phyloP scores from a whole-genome alignment of 2,113 vertebrate species.

The Tapirus terrestris region DNA sequence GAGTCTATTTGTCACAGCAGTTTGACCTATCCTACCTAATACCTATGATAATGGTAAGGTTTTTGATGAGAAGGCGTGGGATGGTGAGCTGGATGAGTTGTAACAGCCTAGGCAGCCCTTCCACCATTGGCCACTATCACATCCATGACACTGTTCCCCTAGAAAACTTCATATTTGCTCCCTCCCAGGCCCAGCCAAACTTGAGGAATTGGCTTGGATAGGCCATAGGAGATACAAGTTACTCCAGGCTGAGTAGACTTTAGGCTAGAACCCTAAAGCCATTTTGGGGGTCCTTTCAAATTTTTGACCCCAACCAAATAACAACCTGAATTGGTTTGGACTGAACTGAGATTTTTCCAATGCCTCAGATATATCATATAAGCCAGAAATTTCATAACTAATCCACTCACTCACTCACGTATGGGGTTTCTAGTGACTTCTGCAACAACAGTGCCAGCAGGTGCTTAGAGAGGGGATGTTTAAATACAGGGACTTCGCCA shows the following conservation, averaged over 20 bases:
- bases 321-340: not conserved
- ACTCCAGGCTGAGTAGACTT: not conserved
- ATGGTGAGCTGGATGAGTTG: not conserved
- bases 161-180: not conserved
- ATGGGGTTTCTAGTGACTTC: not conserved
- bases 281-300: not conserved
- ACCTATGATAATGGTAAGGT: not conserved
- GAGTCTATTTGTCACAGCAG: not conserved
- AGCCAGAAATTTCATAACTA: constrained; percentile 2
- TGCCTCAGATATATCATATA: not conserved
- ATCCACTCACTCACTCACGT: not conserved
- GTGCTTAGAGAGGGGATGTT: not conserved
- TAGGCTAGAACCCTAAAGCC: not conserved
- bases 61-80: not conserved
- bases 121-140: not conserved
- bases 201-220: not conserved
- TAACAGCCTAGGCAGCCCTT: not conserved
- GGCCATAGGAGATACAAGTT: not conserved
- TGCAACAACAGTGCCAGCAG: not conserved
- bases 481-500: not conserved
- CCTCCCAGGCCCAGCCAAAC: not conserved
- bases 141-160: not conserved
- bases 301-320: not conserved
- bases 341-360: not conserved
- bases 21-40: not conserved